Evolutionary conservation across 2,888 invertebrate genomes (phyloP), one percentile per base, ranked within the genome.

Genomic region (Netelia melanura): DNA sequence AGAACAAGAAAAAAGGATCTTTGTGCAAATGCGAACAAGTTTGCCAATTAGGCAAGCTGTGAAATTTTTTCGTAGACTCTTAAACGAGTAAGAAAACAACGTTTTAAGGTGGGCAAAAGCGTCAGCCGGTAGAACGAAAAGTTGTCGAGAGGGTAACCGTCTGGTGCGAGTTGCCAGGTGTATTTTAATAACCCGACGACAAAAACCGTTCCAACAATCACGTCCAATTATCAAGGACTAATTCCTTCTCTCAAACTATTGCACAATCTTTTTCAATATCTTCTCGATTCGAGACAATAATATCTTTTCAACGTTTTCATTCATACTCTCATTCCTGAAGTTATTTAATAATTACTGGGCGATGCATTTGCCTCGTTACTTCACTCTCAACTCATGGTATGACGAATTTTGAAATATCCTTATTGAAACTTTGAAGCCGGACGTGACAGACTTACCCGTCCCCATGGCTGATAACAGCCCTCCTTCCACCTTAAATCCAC

Each of bases 391-490:
- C 5, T 38, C 3, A 38, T 38, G 6, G 8, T 38, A 38, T 38
- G 38, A 38, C 38, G 0, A 38, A 38, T 38, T 38, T 38, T 38
- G 23, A 23, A 38, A 30, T 48, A n/a, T 54, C 25, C 14, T 77
- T 68, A 1, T 38, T 17, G 58, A 14, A 38, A 38, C 38, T 38
- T 38, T 38, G 38, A 38, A 38, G 1, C 38, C 38, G 8, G n/a
- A 54, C 21, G 17, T 11, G n/a, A 17, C 11, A 38, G 81, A 92
- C 92, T 93, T 92, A 93, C 93, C 93, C 91, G 92, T 92, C 90
- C 92, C 92, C 92, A 92, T 92, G 92, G 92, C 91, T 90, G 91
- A 88, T 86, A 88, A 87, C 91, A 91, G 91, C 92, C 91, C 89
- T 88, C 91, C 89, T 89, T 90, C 88, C 87, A 89, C 90, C 86